Evolutionary conservation across 2,888 invertebrate genomes (phyloP).

Genomic region (Xylota segnis): DNA sequence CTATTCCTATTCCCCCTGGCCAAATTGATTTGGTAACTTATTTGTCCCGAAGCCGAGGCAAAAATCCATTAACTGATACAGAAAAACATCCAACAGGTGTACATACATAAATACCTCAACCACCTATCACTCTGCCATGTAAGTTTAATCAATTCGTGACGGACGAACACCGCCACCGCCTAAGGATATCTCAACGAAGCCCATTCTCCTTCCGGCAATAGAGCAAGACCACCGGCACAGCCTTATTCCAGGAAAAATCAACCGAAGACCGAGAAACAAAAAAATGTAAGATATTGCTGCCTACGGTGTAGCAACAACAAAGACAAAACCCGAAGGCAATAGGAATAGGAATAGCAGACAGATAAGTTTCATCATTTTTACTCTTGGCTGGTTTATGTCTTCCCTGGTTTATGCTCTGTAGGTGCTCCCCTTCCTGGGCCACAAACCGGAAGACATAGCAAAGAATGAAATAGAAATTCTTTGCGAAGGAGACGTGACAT

Average conservation of each 20-base stretch:
- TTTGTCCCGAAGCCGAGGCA: background rate
- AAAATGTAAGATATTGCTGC: background rate
- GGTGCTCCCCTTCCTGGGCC: background rate
- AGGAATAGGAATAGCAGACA: background rate
- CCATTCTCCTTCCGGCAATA: background rate
- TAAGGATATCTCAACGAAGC: background rate
- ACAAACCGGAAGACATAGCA: background rate
- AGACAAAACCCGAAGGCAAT: background rate
- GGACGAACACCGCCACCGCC: background rate
- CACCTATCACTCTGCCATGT: background rate
- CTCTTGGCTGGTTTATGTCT: background rate
- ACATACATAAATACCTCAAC: background rate
- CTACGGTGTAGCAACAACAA: background rate
- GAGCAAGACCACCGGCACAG: background rate
- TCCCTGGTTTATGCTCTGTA: background rate
- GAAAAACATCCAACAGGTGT: background rate
- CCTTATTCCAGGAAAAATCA: background rate
- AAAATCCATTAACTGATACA: constrained; percentile 20
- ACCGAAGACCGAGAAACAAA: background rate
- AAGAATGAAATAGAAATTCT: constrained; percentile 18
- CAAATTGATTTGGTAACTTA: constrained; percentile 1
- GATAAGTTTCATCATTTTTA: background rate
- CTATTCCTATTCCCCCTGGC: background rate
- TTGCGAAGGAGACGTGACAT: constrained; percentile 35
- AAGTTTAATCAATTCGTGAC: constrained; percentile 5